Conservation (phyloP, 1,140 invertebrate species). For the Drosophila teissieri region DNA sequence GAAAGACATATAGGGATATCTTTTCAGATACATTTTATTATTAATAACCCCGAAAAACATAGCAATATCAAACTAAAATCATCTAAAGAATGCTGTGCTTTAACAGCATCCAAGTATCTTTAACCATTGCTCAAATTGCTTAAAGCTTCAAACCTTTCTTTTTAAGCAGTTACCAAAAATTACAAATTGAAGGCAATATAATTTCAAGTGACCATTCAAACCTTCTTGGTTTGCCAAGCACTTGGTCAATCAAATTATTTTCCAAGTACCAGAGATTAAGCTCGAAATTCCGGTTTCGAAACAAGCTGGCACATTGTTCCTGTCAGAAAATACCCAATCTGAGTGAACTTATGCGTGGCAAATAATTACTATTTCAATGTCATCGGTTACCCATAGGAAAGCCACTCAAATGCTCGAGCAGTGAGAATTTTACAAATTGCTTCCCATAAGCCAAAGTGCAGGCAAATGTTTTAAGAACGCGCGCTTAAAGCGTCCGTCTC, state of each 20-base stretch:
- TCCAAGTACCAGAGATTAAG: background rate
- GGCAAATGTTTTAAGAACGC: slow-evolving; percentile 56
- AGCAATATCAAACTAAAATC: too few relatives aligned
- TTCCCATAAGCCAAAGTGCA: slow-evolving; percentile 63
- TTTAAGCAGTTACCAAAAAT: background rate
- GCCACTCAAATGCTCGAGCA: slow-evolving; percentile 11
- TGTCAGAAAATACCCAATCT: slow-evolving; percentile 11
- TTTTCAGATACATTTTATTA: too few relatives aligned
- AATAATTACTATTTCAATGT: slow-evolving; percentile 39
- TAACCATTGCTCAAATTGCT: too few relatives aligned
- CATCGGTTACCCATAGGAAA: slow-evolving; percentile 24
- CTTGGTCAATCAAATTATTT: background rate
- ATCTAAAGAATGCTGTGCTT: too few relatives aligned
- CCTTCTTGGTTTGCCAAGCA: background rate
- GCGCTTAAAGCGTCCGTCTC: slow-evolving; percentile 18
- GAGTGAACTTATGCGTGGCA: background rate
- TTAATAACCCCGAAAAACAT: too few relatives aligned
- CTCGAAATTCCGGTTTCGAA: slow-evolving; percentile 1
- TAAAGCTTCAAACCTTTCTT: too few relatives aligned
- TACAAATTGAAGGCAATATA: background rate
- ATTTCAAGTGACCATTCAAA: background rate
- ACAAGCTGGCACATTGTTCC: background rate
- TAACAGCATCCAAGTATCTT: too few relatives aligned
- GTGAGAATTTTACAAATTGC: slow-evolving; percentile 39
- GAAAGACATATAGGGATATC: too few relatives aligned